These are phyloP conservation scores for Telmatherina bonti DNA, from an alignment of 2,797 vertebrate species.

Conservation along the genomic window DNA sequence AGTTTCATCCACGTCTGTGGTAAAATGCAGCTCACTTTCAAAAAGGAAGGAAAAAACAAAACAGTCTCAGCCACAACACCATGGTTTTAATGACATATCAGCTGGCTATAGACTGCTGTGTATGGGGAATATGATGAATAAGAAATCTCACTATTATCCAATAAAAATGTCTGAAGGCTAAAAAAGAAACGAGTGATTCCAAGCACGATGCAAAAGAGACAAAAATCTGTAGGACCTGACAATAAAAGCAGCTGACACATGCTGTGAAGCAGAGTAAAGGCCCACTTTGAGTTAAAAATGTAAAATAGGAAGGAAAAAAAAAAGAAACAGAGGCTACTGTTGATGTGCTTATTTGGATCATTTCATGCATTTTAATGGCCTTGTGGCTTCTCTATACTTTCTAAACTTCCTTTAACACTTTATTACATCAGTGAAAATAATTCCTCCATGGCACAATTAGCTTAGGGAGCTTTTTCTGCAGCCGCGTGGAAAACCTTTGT, in stretches of 20 bases:
- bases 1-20: background rate
- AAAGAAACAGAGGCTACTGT: background rate
- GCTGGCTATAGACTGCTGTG: background rate
- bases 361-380: conserved; percentile 19
- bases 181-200: background rate
- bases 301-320: background rate
- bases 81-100: background rate
- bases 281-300: background rate
- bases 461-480: conserved; percentile 19
- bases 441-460: conserved; percentile 22
- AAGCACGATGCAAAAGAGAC: background rate
- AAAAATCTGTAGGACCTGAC: background rate
- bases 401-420: conserved; percentile 14
- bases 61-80: background rate
- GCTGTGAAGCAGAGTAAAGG: background rate
- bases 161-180: background rate
- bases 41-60: too few relatives aligned
- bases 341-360: background rate
- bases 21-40: too few relatives aligned
- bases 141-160: background rate
- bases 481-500: conserved; percentile 33
- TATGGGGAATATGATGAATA: background rate
- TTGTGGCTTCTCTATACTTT: background rate
- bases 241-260: background rate
- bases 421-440: conserved; percentile 7